Evolutionary conservation across 2,113 vertebrate species (phyloP).

Genomic region (Ailuropoda melanoleuca): DNA sequence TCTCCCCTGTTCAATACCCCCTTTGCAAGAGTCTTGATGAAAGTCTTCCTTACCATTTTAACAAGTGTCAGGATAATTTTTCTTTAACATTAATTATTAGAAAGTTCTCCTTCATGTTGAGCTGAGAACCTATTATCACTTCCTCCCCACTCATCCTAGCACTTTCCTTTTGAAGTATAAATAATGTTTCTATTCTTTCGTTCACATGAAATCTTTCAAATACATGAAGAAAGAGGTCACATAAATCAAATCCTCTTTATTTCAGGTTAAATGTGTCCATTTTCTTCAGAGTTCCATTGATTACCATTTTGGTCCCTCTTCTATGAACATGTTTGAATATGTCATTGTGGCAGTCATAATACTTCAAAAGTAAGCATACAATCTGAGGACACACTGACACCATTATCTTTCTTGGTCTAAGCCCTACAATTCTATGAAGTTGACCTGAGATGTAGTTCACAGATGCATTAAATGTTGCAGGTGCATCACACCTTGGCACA

Average conservation of each 20-base stretch:
- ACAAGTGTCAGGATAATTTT: not conserved
- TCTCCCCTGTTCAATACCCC: not conserved
- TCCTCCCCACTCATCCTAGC: not conserved
- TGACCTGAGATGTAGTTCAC: not conserved
- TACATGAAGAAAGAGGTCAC: not conserved
- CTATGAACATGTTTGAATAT: not conserved
- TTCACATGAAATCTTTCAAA: slow-evolving; percentile 29
- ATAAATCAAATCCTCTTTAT: not conserved
- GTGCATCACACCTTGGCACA: not conserved
- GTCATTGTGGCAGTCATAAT: not conserved
- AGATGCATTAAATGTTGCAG: not conserved
- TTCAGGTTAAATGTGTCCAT: not conserved
- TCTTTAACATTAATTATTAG: not conserved
- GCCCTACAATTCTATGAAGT: not conserved
- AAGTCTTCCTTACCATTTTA: not conserved
- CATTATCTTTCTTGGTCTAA: not conserved
- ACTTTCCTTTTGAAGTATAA: not conserved
- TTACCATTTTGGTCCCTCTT: not conserved
- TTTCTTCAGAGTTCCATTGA: not conserved
- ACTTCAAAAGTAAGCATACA: not conserved
- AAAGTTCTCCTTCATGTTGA: not conserved
- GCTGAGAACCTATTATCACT: not conserved
- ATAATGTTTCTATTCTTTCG: not conserved
- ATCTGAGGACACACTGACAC: not conserved
- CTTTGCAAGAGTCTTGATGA: not conserved